Base-by-base conservation (phyloP, 2,888 invertebrate genomes). In the Amphiduros pacificus region DNA sequence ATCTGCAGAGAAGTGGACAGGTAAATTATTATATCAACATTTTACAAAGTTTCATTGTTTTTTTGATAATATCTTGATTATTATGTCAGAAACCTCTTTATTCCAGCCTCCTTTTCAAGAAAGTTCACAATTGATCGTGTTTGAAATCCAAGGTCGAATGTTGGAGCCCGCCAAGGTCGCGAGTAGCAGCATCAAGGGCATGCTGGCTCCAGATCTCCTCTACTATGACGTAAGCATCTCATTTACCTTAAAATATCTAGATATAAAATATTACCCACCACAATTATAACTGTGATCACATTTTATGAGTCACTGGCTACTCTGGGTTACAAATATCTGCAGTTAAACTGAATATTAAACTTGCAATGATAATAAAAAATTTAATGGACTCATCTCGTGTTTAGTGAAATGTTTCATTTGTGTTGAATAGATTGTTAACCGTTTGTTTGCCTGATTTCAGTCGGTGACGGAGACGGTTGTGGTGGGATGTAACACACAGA, bases 401-500 rank as follows among this genome's bases (percentile, higher is more conserved):
- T n/a, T n/a, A n/a, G n/a, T n/a, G n/a, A n/a, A n/a, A n/a, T n/a
- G n/a, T n/a, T n/a, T n/a, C n/a, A n/a, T n/a, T n/a, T n/a, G n/a
- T n/a, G n/a, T n/a, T n/a, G n/a, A n/a, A n/a, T n/a, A n/a, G n/a
- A n/a, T n/a, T n/a, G n/a, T n/a, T n/a, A n/a, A n/a, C n/a, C n/a
- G 48, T 48, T 48, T 5, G 17, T 51, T 51, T 14, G 24, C n/a
- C n/a, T 55, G 2, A 11, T 53, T 53, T 53, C 40, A 59, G 59
- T 63, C 50, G 65, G 67, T 29, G 64, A 65, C 40, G 62, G 73
- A 11, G 61, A 36, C 28, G 2, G 44, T 59, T 1, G 48, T 76
- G 6, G 75, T 78, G 5, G 77, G 78, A 5, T 74, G 77, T 65
- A 77, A 77, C 67, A 69, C 68, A 17, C 76, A 77, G 65, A 69